Evolutionary conservation across 2,888 invertebrate genomes (phyloP), one percentile per base, ranked within the genome.

Genomic region (Eueremaeus valkanovi): DNA sequence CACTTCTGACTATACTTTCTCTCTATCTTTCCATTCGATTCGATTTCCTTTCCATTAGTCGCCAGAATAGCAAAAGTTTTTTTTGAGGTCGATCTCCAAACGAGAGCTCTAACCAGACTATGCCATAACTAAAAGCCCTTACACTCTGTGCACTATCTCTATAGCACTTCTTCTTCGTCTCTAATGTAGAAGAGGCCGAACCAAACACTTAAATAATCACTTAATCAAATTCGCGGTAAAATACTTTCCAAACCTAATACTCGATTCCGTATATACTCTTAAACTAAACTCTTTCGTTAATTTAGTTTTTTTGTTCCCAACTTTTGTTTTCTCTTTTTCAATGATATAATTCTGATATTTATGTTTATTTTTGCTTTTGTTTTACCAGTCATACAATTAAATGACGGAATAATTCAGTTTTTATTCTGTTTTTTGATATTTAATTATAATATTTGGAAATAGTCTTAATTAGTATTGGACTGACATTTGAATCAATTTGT

Each of bases 31-130:
- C 18, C 27, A 24, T 27, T 63, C 63, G n/a, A 63, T 63, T 63
- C 33, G 18, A 63, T 63, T 63, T 63, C 63, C 63, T 63, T 31
- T 63, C 63, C 63, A 63, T 63, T 63, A 63, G 55, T 27, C 27
- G 6, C 8, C 11, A 18, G 63, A 31, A 63, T 31, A 33, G 33
- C 63, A 63, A 29, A 63, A 36, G 27, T 21, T 55, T 27, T 55
- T 55, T 55, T 55, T 55, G 55, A 55, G 55, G 55, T 55, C 55
- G 55, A 55, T 27, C 55, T 24, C 24, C 55, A 55, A 55, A 55
- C 55, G 24, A 55, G 55, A 27, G 55, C 55, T 24, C 55, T 27
- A 55, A 45, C 45, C 16, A 16, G 9, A 45, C 45, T 13, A 45
- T 45, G 45, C 45, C 45, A 16, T 45, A 45, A 45, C 45, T 45